Evolutionary conservation across 1,140 invertebrate genomes (phyloP).

Genomic region (Diploscapter pachys): DNA sequence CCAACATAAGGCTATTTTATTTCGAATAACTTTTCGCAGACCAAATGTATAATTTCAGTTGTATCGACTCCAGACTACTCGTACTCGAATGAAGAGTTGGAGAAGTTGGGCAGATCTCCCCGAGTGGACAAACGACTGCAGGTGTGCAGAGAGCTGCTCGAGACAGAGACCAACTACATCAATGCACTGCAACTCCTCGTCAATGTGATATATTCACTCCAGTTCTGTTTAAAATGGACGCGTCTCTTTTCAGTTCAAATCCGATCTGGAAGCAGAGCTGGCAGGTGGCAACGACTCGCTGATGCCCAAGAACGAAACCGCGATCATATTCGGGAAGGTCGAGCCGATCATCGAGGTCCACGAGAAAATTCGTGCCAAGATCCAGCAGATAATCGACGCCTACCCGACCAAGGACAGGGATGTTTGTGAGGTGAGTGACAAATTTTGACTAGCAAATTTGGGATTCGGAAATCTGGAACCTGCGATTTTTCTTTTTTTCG

Average conservation of each 20-base stretch:
- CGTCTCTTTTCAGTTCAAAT: slow-evolving; percentile 75
- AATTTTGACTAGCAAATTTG: not conserved
- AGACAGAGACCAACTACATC: slow-evolving; percentile 96
- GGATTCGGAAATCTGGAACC: too few relatives aligned
- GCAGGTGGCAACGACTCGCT: slow-evolving; percentile 67
- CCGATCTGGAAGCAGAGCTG: slow-evolving; percentile 79
- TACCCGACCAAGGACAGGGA: not conserved
- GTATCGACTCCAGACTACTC: slow-evolving; percentile 25
- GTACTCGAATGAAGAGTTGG: slow-evolving; percentile 35
- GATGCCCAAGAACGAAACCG: slow-evolving; percentile 86
- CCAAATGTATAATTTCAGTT: too few relatives aligned
- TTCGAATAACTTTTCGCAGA: too few relatives aligned
- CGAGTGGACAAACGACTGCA: slow-evolving; percentile 9
- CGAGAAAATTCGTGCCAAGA: slow-evolving; percentile 12
- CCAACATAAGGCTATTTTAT: not conserved
- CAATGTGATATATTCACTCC: slow-evolving; percentile 62
- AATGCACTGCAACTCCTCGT: slow-evolving; percentile 86
- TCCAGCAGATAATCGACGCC: slow-evolving; percentile 1
- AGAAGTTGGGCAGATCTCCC: slow-evolving; percentile 29
- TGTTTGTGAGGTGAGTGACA: not conserved
- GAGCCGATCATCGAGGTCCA: slow-evolving; percentile 85
- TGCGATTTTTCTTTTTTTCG: too few relatives aligned
- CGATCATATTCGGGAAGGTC: slow-evolving; percentile 92
- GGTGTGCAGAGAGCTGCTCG: slow-evolving; percentile 85
- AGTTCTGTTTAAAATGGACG: slow-evolving; percentile 59